Conservation (phyloP, 2,888 invertebrate genomes). For the Habroteleia sp. region DNA sequence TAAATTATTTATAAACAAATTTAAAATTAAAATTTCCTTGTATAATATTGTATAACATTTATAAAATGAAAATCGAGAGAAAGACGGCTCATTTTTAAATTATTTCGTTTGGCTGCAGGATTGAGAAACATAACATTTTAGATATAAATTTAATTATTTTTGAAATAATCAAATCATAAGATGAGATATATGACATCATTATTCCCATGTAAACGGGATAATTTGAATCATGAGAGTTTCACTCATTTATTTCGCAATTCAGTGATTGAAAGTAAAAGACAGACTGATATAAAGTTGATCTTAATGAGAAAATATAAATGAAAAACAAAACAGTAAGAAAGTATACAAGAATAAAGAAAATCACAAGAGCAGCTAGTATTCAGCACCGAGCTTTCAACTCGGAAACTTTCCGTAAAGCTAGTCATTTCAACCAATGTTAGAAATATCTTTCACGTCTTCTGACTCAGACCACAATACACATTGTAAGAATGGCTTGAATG, state of each 20-base stretch:
- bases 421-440: conserved; percentile 71
- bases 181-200: too few relatives aligned
- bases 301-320: conserved; percentile 49
- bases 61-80: too few relatives aligned
- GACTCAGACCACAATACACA: conserved; percentile 70
- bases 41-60: too few relatives aligned
- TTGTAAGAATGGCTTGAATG: conserved; percentile 72
- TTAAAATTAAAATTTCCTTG: too few relatives aligned
- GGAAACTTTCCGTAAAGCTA: conserved; percentile 70
- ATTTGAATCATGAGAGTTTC: conserved; percentile 1
- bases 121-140: too few relatives aligned
- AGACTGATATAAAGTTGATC: conserved; percentile 41
- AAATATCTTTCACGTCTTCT: conserved; percentile 69
- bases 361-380: conserved; percentile 55
- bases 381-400: conserved; percentile 67
- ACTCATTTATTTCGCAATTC: conserved; percentile 52
- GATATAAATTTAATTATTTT: too few relatives aligned
- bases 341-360: conserved; percentile 45
- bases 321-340: conserved; percentile 49
- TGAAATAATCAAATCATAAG: too few relatives aligned
- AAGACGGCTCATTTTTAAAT: too few relatives aligned
- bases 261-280: conserved; percentile 59
- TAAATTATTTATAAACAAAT: too few relatives aligned
- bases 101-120: too few relatives aligned
- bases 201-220: too few relatives aligned